Base-by-base conservation (phyloP, 1,140 invertebrate genomes). In the Caerostris darwini region DNA sequence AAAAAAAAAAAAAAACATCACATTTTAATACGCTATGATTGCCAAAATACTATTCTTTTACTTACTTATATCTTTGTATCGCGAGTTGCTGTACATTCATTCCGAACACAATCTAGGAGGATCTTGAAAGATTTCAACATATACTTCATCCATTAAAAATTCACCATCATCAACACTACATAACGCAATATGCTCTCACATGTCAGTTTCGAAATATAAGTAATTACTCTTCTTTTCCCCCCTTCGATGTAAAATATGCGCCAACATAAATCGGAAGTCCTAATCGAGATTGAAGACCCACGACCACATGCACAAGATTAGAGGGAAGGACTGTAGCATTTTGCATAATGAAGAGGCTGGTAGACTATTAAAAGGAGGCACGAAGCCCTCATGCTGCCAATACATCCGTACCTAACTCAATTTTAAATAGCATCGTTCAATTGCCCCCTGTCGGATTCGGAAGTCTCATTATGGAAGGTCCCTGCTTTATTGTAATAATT, bases 401-500 rank as follows among this genome's bases (percentile, higher is more conserved):
- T 50, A 34, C 6, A 53, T 10, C 53, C 8, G 71, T 34, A 77
- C 71, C 71, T 77, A 77, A 77, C 71, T 77, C 53, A 77, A 77
- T 77, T 77, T 77, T 77, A 77, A 77, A 77, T 77, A 77, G 50
- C 71, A 34, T 12, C 34, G 34, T 77, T 50, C 71, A 77, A 50
- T 77, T 77, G 71, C 71, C 50, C 71, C 71, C 53, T 77, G 71
- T 77, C 71, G 71, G 14, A 77, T 77, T 12, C 12, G 8, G 34
- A 77, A 77, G 34, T 34, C 34, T 34, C 34, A 34, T 77, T 50
- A 77, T 50, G 34, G 8, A 77, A 53, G 34, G 71, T 12, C 14
- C 34, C 53, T 50, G 19, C 71, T 77, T 77, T 77, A 77, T 77
- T 77, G 50, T 53, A 77, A 77, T 77, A 77, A 77, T 77, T 77